These are phyloP conservation scores for Erebia ligea DNA, from an alignment of 2,888 invertebrate species.

Conservation along the genomic window DNA sequence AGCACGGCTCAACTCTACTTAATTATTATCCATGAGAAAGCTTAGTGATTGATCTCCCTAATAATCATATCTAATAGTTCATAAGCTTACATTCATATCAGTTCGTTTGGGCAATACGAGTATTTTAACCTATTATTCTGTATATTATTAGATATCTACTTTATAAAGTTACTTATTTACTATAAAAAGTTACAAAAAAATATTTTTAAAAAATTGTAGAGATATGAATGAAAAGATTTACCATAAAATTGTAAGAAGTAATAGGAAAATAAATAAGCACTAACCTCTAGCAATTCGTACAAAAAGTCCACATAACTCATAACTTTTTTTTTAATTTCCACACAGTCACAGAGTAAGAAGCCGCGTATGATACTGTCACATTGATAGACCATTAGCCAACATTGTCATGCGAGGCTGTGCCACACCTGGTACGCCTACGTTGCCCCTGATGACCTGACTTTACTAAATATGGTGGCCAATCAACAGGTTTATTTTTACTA, in stretches of 20 bases:
- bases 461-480: slow-evolving; percentile 65
- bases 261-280: slow-evolving; percentile 31
- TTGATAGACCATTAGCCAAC: slow-evolving; percentile 55
- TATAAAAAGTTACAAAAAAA: too few species aligned
- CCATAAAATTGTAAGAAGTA: background rate
- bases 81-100: too few species aligned
- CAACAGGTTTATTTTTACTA: slow-evolving; percentile 52
- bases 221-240: background rate
- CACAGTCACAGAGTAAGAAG: slow-evolving; percentile 37
- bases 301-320: slow-evolving; percentile 75
- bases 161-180: too few species aligned
- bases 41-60: too few species aligned
- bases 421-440: slow-evolving; percentile 71
- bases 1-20: too few species aligned
- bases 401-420: slow-evolving; percentile 57
- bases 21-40: background rate
- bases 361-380: slow-evolving; percentile 25
- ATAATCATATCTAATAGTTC: too few species aligned
- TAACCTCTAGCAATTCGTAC: slow-evolving; percentile 72
- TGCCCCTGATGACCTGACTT: slow-evolving; percentile 54
- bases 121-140: too few species aligned
- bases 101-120: too few species aligned
- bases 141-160: too few species aligned
- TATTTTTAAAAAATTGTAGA: too few species aligned
- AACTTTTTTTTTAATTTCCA: slow-evolving; percentile 38